phyloP scores from a whole-genome alignment of 1,140 invertebrate species.

The Temnothorax nylanderi region DNA sequence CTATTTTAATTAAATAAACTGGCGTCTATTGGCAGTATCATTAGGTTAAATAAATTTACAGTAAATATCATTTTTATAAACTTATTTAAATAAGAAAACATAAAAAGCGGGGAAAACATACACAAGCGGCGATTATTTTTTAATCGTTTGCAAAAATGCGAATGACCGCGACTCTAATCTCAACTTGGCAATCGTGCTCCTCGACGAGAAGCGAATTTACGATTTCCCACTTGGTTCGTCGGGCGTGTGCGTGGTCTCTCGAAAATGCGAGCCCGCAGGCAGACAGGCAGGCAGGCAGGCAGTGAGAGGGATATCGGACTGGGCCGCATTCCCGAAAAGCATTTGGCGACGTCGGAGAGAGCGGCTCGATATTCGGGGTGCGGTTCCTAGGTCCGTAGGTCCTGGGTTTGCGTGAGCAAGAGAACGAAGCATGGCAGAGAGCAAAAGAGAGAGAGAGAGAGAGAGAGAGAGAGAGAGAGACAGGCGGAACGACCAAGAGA shows the following conservation, averaged over 20 bases:
- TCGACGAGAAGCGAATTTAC: conserved; percentile 54
- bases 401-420: conserved; percentile 80
- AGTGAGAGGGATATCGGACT: conserved; percentile 71
- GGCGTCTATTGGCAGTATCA: not conserved
- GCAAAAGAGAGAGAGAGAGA: conserved; percentile 50
- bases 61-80: not conserved
- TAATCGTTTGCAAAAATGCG: conserved; percentile 21
- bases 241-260: conserved; percentile 50
- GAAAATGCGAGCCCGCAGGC: conserved; percentile 60
- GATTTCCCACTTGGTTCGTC: conserved; percentile 59
- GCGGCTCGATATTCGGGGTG: conserved; percentile 84
- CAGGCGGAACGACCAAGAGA: conserved; percentile 38
- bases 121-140: conserved; percentile 2
- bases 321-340: conserved; percentile 75
- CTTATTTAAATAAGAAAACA: not conserved
- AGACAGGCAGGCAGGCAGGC: conserved; percentile 60
- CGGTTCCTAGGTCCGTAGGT: conserved; percentile 83
- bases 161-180: conserved; percentile 35
- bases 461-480: conserved; percentile 28
- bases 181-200: conserved; percentile 35
- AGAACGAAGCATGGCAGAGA: conserved; percentile 51
- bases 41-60: not conserved
- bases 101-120: not conserved
- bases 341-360: conserved; percentile 76
- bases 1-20: not conserved